Evolutionary conservation across 2,888 invertebrate species (phyloP), one percentile per base, ranked within the genome.

Genomic region (Azorinus chamasolen): DNA sequence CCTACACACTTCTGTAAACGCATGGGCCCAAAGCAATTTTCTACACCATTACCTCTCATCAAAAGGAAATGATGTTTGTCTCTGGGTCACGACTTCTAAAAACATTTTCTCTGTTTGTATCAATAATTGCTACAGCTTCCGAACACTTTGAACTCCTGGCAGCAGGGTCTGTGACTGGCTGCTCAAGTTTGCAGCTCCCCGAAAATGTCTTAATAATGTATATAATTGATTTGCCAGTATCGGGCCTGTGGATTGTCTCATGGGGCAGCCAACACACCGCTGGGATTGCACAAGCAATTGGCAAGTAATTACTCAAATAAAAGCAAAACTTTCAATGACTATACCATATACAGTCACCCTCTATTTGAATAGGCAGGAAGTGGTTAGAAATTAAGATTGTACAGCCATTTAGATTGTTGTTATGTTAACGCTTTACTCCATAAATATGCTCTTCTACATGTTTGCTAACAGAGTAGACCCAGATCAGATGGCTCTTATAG

Each of bases 41-140:
- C 81, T 55, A 53, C 71, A 24, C 68, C 78, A 81, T 81, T 81
- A 68, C 54, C 61, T 24, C 27, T 58, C 78, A 81, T 81, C 78
- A 78, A 71, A 72, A 68, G 46, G 50, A 43, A 61, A 65, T 78
- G 64, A 51, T 78, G 75, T 78, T 78, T 65, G 57, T 53, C 43
- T 62, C 43, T 53, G 78, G 81, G 81, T 81, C 81, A 81, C 54
- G 69, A 75, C 77, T 75, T 77, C 54, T 65, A 65, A 78, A 78
- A 81, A 81, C 77, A 81, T 72, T 75, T 75, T 75, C 69, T 48
- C 78, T 78, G 61, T 61, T 58, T 68, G 51, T 71, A 77, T 70
- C 74, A 81, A 77, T 70, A 69, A 65, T 73, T 66, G 37, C 54
- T 55, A 32, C 32, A 32, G 32, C 32, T 32, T 32, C 32, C 10